Base-by-base conservation (phyloP, 2,797 vertebrate genomes). In the Phaenicophaeus curvirostris region DNA sequence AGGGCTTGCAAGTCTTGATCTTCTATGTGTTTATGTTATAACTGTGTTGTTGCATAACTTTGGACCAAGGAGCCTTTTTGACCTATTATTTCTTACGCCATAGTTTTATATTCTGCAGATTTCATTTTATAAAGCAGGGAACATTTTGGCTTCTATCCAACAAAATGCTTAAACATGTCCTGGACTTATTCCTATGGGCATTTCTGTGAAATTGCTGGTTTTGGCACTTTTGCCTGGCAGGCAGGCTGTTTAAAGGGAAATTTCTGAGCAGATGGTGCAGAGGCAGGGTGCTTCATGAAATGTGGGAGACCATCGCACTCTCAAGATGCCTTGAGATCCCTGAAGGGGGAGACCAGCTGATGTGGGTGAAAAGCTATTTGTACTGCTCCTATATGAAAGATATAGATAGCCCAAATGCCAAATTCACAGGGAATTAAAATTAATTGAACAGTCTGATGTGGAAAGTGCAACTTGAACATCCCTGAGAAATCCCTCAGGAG, bases 11-110 rank as follows among this genome's bases (percentile, higher is more conserved):
- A 21, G 73, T 37, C 3, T 0, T 39, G 68, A 53, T 85, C 92
- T 74, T 91, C 8, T 2, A 17, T 48, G 67, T 93, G 89, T 96
- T 96, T 95, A 58, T 91, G 57, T 94, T 94, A 78, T 65, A 82
- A 15, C 83, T 67, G 27, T 44, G 55, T 14, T 24, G 54, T 92
- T 95, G 83, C 85, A 51, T 79, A 95, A 96, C 67, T 93, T 84
- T 63, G 90, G 89, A 71, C 41, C 61, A 35, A 53, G 74, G 30
- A 87, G 41, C n/a, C 57, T 90, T 87, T 81, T 44, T 95, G 93
- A 90, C 85, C 91, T 72, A 48, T n/a, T 88, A 66, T 33, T 91
- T 94, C 83, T 94, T 91, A 84, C 3, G 0, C 71, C 61, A 71
- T 66, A 37, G 1, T 84, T 91, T 90, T 79, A 54, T 77, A 42